phyloP scores from a whole-genome alignment of 1,140 invertebrate species.

The Reticulitermes speratus region DNA sequence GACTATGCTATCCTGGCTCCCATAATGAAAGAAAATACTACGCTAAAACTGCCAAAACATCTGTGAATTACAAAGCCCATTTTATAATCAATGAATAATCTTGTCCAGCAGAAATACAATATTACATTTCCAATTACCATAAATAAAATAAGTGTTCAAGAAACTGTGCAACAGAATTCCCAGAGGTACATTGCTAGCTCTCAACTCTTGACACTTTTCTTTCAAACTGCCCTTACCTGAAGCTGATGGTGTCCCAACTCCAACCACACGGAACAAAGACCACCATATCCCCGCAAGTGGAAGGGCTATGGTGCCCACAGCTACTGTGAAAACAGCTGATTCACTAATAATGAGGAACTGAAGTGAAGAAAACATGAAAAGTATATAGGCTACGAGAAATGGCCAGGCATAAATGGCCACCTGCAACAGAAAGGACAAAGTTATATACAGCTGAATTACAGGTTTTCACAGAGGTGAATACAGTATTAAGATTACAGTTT shows the following conservation, averaged over 20 bases:
- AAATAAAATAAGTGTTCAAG: too few relatives aligned
- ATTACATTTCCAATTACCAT: too few relatives aligned
- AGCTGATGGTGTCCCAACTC: not conserved
- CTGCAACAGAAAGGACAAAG: slow-evolving; percentile 44
- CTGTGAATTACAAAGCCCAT: too few relatives aligned
- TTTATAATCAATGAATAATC: too few relatives aligned
- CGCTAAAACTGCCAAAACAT: too few relatives aligned
- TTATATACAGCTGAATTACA: slow-evolving; percentile 28
- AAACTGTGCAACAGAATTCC: too few relatives aligned
- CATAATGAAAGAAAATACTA: too few relatives aligned
- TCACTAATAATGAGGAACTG: slow-evolving; percentile 57
- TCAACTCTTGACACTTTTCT: too few relatives aligned
- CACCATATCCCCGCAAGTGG: slow-evolving; percentile 60
- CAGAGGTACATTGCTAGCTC: too few relatives aligned
- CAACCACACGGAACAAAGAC: slow-evolving; percentile 55
- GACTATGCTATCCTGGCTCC: too few relatives aligned
- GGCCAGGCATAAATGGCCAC: slow-evolving; percentile 52
- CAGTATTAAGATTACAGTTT: not conserved
- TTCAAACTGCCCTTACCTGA: not conserved
- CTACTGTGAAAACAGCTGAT: slow-evolving; percentile 58
- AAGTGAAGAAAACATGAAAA: slow-evolving; percentile 50
- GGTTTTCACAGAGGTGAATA: not conserved
- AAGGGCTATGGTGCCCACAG: slow-evolving; percentile 52
- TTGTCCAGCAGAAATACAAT: too few relatives aligned
- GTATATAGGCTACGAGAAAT: slow-evolving; percentile 50